phyloP scores from a whole-genome alignment of 2,797 vertebrate genomes.

The Iguana delicatissima region DNA sequence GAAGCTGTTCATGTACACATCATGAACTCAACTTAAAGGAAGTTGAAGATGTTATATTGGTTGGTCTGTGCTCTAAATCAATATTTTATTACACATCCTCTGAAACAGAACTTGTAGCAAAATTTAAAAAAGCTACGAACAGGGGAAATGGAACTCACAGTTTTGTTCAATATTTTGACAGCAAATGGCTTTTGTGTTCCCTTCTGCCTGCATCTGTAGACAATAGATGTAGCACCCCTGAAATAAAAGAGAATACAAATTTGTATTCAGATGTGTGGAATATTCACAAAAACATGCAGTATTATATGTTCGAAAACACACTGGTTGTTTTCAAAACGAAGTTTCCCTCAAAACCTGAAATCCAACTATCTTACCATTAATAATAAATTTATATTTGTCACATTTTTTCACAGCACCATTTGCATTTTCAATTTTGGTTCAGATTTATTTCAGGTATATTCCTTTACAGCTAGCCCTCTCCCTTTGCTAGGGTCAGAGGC shows the following conservation, averaged over 20 bases:
- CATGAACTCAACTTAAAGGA: background rate
- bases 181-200: conserved; percentile 89
- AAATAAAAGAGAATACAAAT: conserved; percentile 53
- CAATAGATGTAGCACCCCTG: conserved; percentile 90
- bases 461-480: background rate
- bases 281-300: conserved; percentile 29
- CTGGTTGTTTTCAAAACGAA: background rate
- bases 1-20: background rate
- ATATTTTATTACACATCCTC: background rate
- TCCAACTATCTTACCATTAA: background rate
- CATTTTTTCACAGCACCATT: background rate
- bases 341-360: background rate
- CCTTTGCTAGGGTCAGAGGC: no score
- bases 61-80: background rate
- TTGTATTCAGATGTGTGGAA: background rate
- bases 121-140: background rate
- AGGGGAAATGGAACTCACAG: conserved; percentile 82
- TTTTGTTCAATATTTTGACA: conserved; percentile 92
- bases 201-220: conserved; percentile 90
- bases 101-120: conserved; percentile 50
- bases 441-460: background rate
- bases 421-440: background rate
- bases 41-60: background rate
- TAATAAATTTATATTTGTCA: background rate
- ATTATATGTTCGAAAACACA: background rate